Evolutionary conservation across 2,797 vertebrate genomes (phyloP), one percentile per base, ranked within the genome.

Genomic region (Micropoecilia bifurca): DNA sequence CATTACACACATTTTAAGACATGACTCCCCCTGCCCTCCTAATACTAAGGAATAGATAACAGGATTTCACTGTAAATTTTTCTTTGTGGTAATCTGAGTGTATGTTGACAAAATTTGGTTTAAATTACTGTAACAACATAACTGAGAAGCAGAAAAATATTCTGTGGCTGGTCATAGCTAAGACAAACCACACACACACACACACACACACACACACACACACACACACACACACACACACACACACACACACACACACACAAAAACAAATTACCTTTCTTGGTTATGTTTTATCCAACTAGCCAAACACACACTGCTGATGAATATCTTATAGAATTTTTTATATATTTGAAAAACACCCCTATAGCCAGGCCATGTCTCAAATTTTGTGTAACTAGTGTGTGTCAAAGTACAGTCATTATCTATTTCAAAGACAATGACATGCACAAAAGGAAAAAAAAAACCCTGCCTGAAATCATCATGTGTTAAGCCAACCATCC

Each of bases 401-500:
- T 33, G 6, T 48, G 59, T n/a, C 59, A 73, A 79, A 50, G 33
- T 66, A 48, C 6, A 79, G 55, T 63, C 6, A 18, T 46, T 36
- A 73, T 39, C 45, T 28, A 36, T 61, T 61, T 63, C 72, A 47
- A 73, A 41, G 47, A n/a, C 30, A 47, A 36, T 39, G 53, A 78
- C 8, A 53, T 22, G 0, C 74, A 33, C 61, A 57, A 10, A 72
- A 8, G n/a, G 30, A 47, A 16, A 39, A 46, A 3, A 50, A 33
- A 74, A 47, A 68, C 33, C 6, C 39, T 20, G 16, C 45, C 45
- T 18, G 28, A 80, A 75, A 80, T 69, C 50, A 73, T 57, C 22
- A 33, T 72, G 78, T 80, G n/a, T 68, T n/a, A 77, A 74, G 30
- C 16, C 18, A 4, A 76, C 45, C 68, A 28, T 66, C 25, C 16